These are phyloP conservation scores for Augochlora pura DNA, from an alignment of 1,140 invertebrate genomes.

Conservation along the genomic window DNA sequence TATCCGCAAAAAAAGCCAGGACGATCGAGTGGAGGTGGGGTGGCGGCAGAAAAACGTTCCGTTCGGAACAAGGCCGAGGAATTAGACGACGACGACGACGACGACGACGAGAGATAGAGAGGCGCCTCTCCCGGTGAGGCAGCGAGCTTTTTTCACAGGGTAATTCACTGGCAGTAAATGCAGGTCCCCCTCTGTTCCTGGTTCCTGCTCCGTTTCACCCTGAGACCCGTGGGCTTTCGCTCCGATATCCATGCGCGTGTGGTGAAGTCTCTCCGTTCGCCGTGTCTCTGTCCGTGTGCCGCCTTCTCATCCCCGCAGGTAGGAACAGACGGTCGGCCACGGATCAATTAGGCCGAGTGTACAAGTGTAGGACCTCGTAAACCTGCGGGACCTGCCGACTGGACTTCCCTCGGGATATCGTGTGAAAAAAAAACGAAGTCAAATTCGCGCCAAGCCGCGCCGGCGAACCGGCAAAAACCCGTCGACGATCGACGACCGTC, in stretches of 20 bases:
- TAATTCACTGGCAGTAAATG: constrained; percentile 39
- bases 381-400: constrained; percentile 48
- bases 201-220: constrained; percentile 50
- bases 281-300: constrained; percentile 55
- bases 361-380: constrained; percentile 63
- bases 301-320: constrained; percentile 65
- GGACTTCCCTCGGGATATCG: constrained; percentile 51
- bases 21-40: background rate
- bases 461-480: background rate
- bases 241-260: constrained; percentile 31
- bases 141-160: constrained; percentile 28
- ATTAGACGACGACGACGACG: constrained; percentile 5
- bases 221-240: constrained; percentile 51
- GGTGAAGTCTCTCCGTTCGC: background rate
- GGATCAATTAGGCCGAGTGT: constrained; percentile 62
- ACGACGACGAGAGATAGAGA: background rate
- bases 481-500: no score
- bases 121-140: constrained; percentile 4
- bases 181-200: constrained; percentile 51
- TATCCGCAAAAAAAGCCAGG: background rate
- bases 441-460: background rate
- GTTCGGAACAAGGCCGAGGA: constrained; percentile 5
- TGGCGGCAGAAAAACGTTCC: background rate
- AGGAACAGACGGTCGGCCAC: constrained; percentile 59
- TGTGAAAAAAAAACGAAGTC: constrained; percentile 43